Conservation (phyloP, 2,888 invertebrate species). For the Geophilus truncorum region DNA sequence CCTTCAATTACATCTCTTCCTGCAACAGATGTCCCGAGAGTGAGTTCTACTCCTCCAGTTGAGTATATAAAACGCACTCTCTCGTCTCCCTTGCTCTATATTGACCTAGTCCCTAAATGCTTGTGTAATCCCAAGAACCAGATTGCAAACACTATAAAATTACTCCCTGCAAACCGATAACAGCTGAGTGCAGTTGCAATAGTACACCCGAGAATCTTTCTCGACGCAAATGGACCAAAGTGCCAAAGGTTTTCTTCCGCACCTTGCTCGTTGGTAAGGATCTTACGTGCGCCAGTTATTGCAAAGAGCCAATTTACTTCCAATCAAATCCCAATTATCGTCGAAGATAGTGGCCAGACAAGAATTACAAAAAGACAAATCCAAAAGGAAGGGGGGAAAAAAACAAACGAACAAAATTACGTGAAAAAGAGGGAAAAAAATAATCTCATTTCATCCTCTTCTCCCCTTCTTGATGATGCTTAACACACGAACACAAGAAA, state of each 20-base stretch:
- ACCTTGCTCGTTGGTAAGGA: not conserved
- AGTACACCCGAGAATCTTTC: slow-evolving; percentile 7
- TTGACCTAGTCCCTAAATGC: slow-evolving; percentile 18
- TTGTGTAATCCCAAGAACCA: slow-evolving; percentile 28
- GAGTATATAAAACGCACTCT: not conserved
- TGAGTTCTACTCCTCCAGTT: not conserved
- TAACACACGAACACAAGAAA: not conserved
- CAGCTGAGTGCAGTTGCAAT: slow-evolving; percentile 20
- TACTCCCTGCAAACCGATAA: slow-evolving; percentile 12
- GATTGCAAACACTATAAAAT: slow-evolving; percentile 27
- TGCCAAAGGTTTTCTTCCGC: slow-evolving; percentile 3
- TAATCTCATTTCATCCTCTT: not conserved
- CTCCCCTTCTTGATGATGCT: not conserved
- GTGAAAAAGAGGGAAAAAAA: not conserved
- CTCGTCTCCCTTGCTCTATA: not conserved
- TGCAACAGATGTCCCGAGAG: slow-evolving; percentile 3
- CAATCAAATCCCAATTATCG: slow-evolving; percentile 29
- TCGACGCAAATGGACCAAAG: slow-evolving; percentile 6
- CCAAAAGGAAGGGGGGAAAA: not conserved
- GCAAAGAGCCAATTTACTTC: slow-evolving; percentile 32
- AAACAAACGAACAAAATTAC: too few relatives aligned
- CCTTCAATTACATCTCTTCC: not conserved
- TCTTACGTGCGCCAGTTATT: slow-evolving; percentile 5
- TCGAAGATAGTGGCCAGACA: not conserved
- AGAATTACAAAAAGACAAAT: not conserved